Evolutionary conservation across 2,113 vertebrate genomes (phyloP), one percentile per base, ranked within the genome.

Genomic region (Glareola pratincola): DNA sequence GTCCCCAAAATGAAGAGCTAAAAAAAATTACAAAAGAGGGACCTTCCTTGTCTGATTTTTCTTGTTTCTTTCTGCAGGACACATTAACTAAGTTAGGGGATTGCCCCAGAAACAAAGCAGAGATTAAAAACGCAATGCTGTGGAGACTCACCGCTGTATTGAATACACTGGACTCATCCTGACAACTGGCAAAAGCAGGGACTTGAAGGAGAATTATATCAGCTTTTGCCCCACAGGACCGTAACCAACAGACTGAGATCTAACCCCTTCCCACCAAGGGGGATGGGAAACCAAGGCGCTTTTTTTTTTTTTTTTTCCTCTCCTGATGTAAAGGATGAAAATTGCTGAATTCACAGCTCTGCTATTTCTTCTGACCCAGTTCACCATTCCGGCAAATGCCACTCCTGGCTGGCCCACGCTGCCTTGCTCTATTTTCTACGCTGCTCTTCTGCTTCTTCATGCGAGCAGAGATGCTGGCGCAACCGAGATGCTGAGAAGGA

Each of bases 341-440:
- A 92, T 8, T 60, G 91, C 95, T 96, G 96, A 95, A 95, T 95
- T 91, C 89, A 97, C 92, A 95, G 93, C 95, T 82, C 85, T 64
- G 88, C 87, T 94, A 47, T 90, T 96, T 69, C 91, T 96, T 94
- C 94, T 97, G 97, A 96, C 97, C 97, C 90, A 96, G 91, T 95
- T 97, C 96, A 88, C 94, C 90, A 83, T 45, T 85, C 66, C 15
- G 0, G 87, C 4, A 0, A 84, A 85, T 0, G 60, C 91, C 79
- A 69, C 90, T 95, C 95, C 85, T 48, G 90, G 69, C 92, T 75
- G 94, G 95, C 82, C 96, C 76, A 91, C 34, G 34, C 90, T 91
- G 95, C 85, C 95, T 67, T n/a, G 92, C 88, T 96, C 96, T 63
- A 85, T 89, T 95, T 96, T 95, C 94, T 92, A 47, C 3, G 71